These are phyloP conservation scores for Sphyrna mokarran DNA, from an alignment of 2,113 vertebrate genomes.

Conservation along the genomic window DNA sequence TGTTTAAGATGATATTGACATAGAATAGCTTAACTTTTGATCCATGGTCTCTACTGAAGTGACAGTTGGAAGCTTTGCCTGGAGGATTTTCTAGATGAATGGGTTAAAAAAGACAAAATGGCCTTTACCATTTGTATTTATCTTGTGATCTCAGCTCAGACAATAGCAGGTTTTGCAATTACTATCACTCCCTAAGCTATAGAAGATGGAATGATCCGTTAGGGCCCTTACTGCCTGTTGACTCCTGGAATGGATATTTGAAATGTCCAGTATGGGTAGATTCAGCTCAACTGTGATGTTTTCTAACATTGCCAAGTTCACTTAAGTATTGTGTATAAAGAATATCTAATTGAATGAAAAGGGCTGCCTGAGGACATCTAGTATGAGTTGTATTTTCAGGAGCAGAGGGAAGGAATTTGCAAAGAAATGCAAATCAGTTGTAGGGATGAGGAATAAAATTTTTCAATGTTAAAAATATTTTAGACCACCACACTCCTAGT, in stretches of 20 bases:
- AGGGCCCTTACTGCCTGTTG: background rate
- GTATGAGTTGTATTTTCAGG: background rate
- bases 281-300: background rate
- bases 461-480: background rate
- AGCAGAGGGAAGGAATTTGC: background rate
- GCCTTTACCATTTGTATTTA: background rate
- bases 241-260: background rate
- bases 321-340: background rate
- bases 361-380: background rate
- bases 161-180: slow-evolving; percentile 1
- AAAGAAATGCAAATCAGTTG: background rate
- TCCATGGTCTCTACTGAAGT: background rate
- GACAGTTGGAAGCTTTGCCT: background rate
- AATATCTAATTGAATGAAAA: background rate
- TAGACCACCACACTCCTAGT: background rate
- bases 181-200: background rate
- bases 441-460: background rate
- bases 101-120: background rate
- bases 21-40: background rate
- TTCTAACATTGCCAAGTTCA: background rate
- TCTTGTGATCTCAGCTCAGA: background rate
- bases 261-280: no score
- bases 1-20: background rate
- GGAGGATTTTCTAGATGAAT: background rate
- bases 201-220: background rate